Evolutionary conservation across 2,113 vertebrate species (phyloP).

Genomic region (Halichoerus grypus): DNA sequence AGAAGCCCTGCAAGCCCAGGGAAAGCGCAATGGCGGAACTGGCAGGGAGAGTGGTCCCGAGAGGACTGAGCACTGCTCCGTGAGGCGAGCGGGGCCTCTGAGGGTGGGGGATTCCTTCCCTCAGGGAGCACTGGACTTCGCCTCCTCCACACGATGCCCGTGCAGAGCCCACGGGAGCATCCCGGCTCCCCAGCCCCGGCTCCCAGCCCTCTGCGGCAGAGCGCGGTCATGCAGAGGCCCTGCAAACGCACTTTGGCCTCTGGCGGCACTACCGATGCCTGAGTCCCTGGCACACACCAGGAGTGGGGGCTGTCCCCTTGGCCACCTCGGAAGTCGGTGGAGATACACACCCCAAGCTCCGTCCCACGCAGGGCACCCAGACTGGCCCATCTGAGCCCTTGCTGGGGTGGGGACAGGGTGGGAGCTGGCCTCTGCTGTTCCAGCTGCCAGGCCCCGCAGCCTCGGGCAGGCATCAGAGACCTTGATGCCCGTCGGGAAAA

Average conservation of each 20-base stretch:
- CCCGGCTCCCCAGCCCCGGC: background rate
- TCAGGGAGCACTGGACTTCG: background rate
- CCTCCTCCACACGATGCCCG: accelerated
- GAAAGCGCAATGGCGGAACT: accelerated
- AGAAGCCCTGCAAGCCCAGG: background rate
- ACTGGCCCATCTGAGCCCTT: background rate
- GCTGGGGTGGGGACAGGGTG: background rate
- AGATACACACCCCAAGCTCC: background rate
- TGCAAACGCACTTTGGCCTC: background rate
- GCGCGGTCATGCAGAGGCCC: background rate
- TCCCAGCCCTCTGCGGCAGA: background rate
- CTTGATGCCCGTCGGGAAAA: background rate
- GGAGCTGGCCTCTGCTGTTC: background rate
- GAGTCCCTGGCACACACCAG: background rate
- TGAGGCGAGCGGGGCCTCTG: accelerated
- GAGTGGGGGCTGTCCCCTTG: background rate
- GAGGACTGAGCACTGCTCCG: accelerated
- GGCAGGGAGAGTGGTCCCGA: background rate
- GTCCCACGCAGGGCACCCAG: background rate
- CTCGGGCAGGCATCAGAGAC: background rate
- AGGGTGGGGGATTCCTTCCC: background rate
- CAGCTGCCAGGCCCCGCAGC: background rate
- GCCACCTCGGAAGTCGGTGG: background rate
- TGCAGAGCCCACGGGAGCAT: background rate
- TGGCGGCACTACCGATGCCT: too few species aligned